phyloP scores from a whole-genome alignment of 2,888 invertebrate genomes.

The Strigamia transsilvanica region DNA sequence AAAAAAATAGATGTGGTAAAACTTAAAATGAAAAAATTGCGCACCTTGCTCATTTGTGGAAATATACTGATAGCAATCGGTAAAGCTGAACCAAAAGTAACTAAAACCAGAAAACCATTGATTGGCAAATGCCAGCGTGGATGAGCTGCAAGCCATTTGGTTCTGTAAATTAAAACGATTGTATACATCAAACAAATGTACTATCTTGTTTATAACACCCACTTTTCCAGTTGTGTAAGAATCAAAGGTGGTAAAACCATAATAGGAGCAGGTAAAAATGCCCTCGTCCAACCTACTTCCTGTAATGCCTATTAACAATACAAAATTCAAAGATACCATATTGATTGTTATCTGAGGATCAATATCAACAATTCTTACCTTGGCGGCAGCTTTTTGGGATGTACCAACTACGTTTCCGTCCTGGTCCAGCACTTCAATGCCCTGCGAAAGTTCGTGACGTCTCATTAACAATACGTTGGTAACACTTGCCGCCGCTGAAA shows the following conservation, averaged over 20 bases:
- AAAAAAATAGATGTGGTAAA: no score
- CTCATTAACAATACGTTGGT: conserved; percentile 67
- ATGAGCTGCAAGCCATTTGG: conserved; percentile 52
- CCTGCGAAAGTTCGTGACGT: conserved; percentile 64
- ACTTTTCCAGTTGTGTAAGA: conserved; percentile 65
- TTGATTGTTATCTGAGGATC: no score
- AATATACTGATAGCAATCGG: conserved; percentile 55
- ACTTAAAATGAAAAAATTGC: no score
- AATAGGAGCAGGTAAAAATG: conserved; percentile 64
- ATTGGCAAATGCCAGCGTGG: conserved; percentile 55
- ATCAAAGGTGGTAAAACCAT: conserved; percentile 64
- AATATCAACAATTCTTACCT: conserved; percentile 60
- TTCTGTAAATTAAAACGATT: conserved; percentile 14
- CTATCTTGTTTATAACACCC: conserved; percentile 55
- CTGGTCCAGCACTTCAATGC: conserved; percentile 66
- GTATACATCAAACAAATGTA: no score
- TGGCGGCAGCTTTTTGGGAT: conserved; percentile 66
- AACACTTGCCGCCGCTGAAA: conserved; percentile 64
- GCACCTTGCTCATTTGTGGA: conserved; percentile 52
- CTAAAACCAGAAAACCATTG: conserved; percentile 53
- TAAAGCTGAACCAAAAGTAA: conserved; percentile 55
- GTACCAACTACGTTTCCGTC: conserved; percentile 65
- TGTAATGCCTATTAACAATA: conserved; percentile 61
- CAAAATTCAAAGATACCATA: conserved; percentile 37
- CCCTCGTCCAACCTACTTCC: conserved; percentile 64